Conservation (phyloP, 2,113 vertebrate genomes). For the Oenanthe melanoleuca region DNA sequence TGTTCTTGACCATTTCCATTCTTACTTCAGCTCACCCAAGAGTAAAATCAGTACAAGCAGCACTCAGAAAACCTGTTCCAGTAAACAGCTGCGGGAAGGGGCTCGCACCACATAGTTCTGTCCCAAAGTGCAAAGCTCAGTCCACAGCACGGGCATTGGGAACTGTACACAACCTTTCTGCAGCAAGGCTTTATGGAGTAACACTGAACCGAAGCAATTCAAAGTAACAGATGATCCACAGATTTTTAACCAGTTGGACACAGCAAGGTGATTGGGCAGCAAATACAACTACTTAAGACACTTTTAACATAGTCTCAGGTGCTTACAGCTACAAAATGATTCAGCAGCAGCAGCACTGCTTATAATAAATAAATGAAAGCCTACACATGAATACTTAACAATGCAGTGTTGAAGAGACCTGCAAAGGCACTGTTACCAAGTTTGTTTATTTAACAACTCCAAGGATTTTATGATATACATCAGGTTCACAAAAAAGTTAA, state of each 20-base stretch:
- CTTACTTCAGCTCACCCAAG: neutral
- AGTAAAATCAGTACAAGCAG: neutral
- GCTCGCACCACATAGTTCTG: neutral
- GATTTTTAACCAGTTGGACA: slow-evolving; percentile 48
- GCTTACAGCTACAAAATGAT: neutral
- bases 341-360: neutral
- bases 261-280: slow-evolving; percentile 11
- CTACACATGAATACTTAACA: neutral
- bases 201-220: neutral
- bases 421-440: slow-evolving; percentile 48
- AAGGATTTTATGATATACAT: slow-evolving; percentile 59
- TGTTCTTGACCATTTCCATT: neutral
- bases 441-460: slow-evolving; percentile 69
- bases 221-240: neutral
- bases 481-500: slow-evolving; percentile 63
- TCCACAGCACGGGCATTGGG: fast-evolving
- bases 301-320: neutral
- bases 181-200: neutral
- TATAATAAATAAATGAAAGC: neutral
- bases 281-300: neutral
- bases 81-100: neutral
- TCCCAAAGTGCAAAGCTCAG: neutral
- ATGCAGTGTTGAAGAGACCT: neutral
- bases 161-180: neutral
- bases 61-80: neutral